phyloP scores from a whole-genome alignment of 2,113 vertebrate genomes.

The Circaetus cinerascens region DNA sequence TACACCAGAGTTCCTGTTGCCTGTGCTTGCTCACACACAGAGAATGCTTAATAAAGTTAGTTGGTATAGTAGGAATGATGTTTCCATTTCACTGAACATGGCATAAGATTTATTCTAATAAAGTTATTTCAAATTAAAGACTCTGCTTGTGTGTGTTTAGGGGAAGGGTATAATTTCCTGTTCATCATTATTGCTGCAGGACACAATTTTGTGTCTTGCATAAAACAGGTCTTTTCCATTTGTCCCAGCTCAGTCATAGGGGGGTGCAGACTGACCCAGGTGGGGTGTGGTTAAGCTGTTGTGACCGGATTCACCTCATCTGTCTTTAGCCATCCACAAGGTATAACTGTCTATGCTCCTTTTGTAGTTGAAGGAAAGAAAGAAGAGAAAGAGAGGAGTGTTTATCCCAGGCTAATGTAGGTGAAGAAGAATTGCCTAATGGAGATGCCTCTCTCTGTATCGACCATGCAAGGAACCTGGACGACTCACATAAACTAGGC shows the following conservation, averaged over 20 bases:
- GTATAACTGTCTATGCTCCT: background rate
- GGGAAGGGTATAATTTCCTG: background rate
- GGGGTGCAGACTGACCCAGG: background rate
- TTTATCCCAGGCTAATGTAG: background rate
- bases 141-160: background rate
- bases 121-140: background rate
- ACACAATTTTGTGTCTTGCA: background rate
- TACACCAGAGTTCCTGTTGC: background rate
- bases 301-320: background rate
- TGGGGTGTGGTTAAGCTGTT: background rate
- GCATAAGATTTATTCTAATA: background rate
- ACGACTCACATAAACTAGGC: fast-evolving
- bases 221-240: background rate
- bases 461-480: background rate
- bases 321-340: background rate
- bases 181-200: background rate
- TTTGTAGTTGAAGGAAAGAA: background rate
- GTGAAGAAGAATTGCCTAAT: background rate
- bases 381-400: background rate
- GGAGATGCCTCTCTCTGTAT: background rate
- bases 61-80: background rate
- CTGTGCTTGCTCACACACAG: background rate
- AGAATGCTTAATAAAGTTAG: background rate
- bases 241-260: background rate
- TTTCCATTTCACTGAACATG: background rate